phyloP scores from a whole-genome alignment of 2,113 vertebrate genomes.

The Leuciscus idus region DNA sequence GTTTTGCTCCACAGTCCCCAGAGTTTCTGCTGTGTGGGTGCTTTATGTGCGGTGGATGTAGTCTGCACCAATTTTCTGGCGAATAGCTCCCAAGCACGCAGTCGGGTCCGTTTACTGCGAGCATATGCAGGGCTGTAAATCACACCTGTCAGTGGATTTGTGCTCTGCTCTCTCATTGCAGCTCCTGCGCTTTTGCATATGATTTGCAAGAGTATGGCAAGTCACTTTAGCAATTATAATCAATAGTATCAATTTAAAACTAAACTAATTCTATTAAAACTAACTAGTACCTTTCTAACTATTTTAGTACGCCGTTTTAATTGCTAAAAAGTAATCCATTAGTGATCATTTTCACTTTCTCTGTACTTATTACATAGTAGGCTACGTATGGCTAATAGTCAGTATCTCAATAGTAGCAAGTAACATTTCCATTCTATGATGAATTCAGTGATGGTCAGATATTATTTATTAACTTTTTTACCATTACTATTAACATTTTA shows the following conservation, averaged over 20 bases:
- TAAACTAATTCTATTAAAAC: not conserved
- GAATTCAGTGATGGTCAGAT: not conserved
- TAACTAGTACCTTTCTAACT: too few relatives aligned
- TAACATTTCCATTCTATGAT: not conserved
- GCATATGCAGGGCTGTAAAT: slow-evolving; percentile 47
- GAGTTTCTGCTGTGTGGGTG: not conserved
- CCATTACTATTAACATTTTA: not conserved
- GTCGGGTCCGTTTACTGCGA: slow-evolving; percentile 10
- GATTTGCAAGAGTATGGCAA: slow-evolving; percentile 22
- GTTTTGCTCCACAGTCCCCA: not conserved
- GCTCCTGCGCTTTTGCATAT: slow-evolving; percentile 15
- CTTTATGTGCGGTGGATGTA: not conserved
- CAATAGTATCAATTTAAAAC: not conserved
- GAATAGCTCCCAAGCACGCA: slow-evolving; percentile 4
- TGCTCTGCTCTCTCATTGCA: slow-evolving; percentile 4
- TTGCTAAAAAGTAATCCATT: not conserved
- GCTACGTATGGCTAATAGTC: not conserved
- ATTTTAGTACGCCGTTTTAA: not conserved
- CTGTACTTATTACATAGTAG: not conserved
- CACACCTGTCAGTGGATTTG: slow-evolving; percentile 14
- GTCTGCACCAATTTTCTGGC: slow-evolving; percentile 42
- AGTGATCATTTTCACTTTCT: not conserved
- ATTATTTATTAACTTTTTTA: not conserved
- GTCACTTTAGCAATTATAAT: not conserved
- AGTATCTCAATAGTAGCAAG: not conserved